A percentile compares a stretch with the other conserved stretches of the same genome.
These are phyloP conservation scores for Pogonognathellus flavescens DNA, from an alignment of 1,140 invertebrate species.

Conservation along the genomic window DNA sequence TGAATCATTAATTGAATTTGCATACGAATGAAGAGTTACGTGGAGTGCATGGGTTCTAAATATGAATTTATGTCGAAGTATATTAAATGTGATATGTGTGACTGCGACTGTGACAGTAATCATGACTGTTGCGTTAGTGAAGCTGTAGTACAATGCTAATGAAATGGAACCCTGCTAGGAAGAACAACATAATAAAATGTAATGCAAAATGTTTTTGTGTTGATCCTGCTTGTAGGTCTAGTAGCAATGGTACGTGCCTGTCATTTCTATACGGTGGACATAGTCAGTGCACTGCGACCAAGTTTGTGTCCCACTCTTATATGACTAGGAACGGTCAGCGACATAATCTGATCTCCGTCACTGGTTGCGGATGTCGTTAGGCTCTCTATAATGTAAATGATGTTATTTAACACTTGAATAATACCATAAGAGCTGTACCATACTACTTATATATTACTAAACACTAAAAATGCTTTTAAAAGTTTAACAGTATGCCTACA, in stretches of 20 bases:
- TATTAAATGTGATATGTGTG: background rate
- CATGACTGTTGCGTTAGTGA: background rate
- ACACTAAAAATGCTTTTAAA: no score
- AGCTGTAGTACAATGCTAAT: background rate
- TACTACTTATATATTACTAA: no score
- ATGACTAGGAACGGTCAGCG: constrained; percentile 69
- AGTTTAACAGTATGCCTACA: no score
- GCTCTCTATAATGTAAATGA: background rate
- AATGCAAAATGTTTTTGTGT: constrained; percentile 48
- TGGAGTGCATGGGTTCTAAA: background rate
- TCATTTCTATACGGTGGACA: constrained; percentile 70
- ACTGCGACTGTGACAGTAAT: background rate
- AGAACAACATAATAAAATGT: constrained; percentile 11
- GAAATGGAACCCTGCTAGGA: constrained; percentile 19
- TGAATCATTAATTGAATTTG: background rate
- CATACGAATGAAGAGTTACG: background rate
- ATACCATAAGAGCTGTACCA: no score
- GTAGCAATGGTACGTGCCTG: constrained; percentile 68
- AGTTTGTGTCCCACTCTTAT: constrained; percentile 72
- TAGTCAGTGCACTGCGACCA: constrained; percentile 70
- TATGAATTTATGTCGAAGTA: background rate
- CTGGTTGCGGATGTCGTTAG: constrained; percentile 71
- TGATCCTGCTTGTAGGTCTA: constrained; percentile 46
- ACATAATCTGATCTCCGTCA: constrained; percentile 71
- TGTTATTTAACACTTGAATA: no score